Evolutionary conservation across 1,140 invertebrate species (phyloP).

Genomic region (Drosophila trapezifrons): DNA sequence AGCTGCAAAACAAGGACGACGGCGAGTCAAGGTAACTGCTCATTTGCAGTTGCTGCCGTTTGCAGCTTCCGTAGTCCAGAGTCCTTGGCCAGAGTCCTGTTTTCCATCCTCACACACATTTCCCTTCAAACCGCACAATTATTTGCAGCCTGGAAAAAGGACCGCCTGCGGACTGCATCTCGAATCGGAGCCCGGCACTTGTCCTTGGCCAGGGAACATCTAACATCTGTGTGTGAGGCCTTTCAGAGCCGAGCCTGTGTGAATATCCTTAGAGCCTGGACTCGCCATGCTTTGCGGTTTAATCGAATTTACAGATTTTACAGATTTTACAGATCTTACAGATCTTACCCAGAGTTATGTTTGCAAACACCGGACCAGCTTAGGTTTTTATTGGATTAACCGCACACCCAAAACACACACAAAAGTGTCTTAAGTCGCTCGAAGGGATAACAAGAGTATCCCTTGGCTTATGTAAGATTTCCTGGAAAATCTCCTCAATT

Average conservation of each 20-base stretch:
- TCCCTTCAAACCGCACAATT: slow-evolving; percentile 65
- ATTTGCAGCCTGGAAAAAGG: slow-evolving; percentile 50
- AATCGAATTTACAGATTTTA: slow-evolving; percentile 78
- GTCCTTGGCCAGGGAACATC: slow-evolving; percentile 47
- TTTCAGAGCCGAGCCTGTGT: slow-evolving; percentile 24
- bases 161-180: slow-evolving; percentile 45
- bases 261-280: slow-evolving; percentile 34
- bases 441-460: slow-evolving; percentile 1
- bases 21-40: slow-evolving; percentile 56
- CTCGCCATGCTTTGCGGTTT: slow-evolving; percentile 75
- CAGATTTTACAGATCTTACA: slow-evolving; percentile 68
- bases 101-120: slow-evolving; percentile 1
- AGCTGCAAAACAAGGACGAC: slow-evolving; percentile 48
- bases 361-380: slow-evolving; percentile 62
- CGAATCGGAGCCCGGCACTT: slow-evolving; percentile 66
- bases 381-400: slow-evolving; percentile 76
- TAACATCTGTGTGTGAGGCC: slow-evolving; percentile 26
- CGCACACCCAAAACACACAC: slow-evolving; percentile 37
- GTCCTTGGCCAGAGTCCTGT: neutral
- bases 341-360: slow-evolving; percentile 24
- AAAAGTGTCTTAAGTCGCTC: slow-evolving; percentile 70
- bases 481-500: slow-evolving; percentile 59
- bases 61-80: slow-evolving; percentile 41
- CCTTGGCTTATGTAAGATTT: slow-evolving; percentile 60
- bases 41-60: slow-evolving; percentile 77